Conservation (phyloP, 2,888 invertebrate genomes). For the Nineta flava region DNA sequence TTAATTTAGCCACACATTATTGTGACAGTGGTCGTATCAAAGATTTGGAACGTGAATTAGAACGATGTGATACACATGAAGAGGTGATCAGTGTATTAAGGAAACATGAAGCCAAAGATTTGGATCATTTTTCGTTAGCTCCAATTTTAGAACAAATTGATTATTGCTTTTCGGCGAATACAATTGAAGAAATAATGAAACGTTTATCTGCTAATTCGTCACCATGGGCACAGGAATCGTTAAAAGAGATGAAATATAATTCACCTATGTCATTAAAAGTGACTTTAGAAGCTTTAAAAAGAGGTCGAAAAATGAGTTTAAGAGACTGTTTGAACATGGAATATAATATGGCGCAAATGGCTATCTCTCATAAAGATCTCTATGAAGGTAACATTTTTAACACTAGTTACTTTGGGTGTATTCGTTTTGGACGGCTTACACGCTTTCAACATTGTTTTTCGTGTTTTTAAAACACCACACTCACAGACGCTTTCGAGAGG, state of each 20-base stretch:
- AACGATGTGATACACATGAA: constrained; percentile 30
- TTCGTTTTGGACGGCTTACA: no score
- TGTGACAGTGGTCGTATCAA: constrained; percentile 41
- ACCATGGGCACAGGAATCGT: constrained; percentile 56
- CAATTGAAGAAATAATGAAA: constrained; percentile 57
- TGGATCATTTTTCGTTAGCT: constrained; percentile 43
- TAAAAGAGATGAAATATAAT: constrained; percentile 50
- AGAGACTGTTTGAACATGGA: constrained; percentile 73
- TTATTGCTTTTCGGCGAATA: constrained; percentile 48
- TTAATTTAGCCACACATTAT: constrained; percentile 81
- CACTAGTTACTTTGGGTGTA: no score
- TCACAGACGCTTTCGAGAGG: no score
- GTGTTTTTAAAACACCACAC: no score
- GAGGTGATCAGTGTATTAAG: constrained; percentile 35
- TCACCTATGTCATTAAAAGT: constrained; percentile 81
- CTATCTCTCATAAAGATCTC: constrained; percentile 51
- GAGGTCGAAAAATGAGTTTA: constrained; percentile 52
- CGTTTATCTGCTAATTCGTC: constrained; percentile 53
- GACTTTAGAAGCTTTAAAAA: constrained; percentile 52
- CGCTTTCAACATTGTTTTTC: no score
- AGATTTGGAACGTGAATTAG: constrained; percentile 40
- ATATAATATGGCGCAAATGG: constrained; percentile 49
- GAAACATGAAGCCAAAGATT: constrained; percentile 34
- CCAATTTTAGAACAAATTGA: constrained; percentile 53
- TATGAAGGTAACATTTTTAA: constrained; percentile 46